Percentiles rank a stretch among this genome's conserved stretches.
phyloP scores from a whole-genome alignment of 2,888 invertebrate species.

The Hermaeophaga mercurialis region DNA sequence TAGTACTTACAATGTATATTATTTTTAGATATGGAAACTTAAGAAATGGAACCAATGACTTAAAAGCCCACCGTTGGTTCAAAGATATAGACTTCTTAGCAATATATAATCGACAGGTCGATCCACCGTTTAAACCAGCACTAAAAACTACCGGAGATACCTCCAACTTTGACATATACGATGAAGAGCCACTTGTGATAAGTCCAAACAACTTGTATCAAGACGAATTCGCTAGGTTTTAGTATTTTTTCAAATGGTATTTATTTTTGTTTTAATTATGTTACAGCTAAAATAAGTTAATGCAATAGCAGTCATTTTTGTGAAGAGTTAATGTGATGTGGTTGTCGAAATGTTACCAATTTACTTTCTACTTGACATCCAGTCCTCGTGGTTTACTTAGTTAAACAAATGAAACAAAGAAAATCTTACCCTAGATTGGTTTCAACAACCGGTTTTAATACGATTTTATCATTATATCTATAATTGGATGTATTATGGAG shows the following conservation, averaged over 20 bases:
- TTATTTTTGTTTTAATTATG: too few species aligned
- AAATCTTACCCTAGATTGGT: too few species aligned
- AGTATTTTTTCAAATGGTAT: conserved; percentile 35
- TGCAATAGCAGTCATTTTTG: too few species aligned
- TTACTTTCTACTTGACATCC: too few species aligned
- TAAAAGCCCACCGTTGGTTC: conserved; percentile 92
- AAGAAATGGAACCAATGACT: conserved; percentile 83
- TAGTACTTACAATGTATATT: neutral
- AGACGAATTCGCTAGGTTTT: conserved; percentile 73
- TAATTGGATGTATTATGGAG: too few species aligned
- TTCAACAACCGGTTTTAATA: too few species aligned
- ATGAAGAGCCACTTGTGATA: conserved; percentile 54
- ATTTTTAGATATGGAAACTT: conserved; percentile 76
- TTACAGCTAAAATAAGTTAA: too few species aligned
- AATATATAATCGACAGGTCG: conserved; percentile 75
- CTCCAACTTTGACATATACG: conserved; percentile 70
- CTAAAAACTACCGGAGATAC: conserved; percentile 66
- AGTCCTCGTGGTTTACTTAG: too few species aligned
- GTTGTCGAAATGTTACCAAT: too few species aligned
- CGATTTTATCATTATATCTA: too few species aligned
- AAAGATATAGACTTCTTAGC: conserved; percentile 78
- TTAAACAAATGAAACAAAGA: too few species aligned
- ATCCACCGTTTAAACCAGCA: conserved; percentile 66
- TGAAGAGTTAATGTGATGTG: too few species aligned
- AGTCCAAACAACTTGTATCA: conserved; percentile 61